These are phyloP conservation scores for Physocephala rufipes DNA, from an alignment of 2,888 invertebrate genomes.

Conservation along the genomic window DNA sequence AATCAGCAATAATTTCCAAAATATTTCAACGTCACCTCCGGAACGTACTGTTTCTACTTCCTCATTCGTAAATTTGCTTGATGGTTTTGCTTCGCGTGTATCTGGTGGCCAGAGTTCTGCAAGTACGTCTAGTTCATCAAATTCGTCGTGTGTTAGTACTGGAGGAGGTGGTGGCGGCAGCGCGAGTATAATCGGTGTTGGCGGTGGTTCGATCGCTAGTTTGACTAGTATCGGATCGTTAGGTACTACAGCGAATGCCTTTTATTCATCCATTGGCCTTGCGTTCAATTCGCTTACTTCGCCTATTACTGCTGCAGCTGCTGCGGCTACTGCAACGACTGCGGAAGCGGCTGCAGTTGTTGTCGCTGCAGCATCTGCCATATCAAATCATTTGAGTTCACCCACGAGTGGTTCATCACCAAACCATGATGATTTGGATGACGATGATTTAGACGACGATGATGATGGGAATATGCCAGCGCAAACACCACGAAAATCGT, in stretches of 20 bases:
- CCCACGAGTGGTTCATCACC: constrained; percentile 61
- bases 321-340: constrained; percentile 59
- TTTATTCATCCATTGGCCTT: constrained; percentile 60
- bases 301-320: constrained; percentile 60
- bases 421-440: constrained; percentile 49
- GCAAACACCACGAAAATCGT: constrained; percentile 68
- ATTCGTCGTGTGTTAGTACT: constrained; percentile 44
- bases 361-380: constrained; percentile 59
- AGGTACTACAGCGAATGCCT: constrained; percentile 60
- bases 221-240: constrained; percentile 58
- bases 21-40: constrained; percentile 44
- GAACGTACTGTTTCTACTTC: constrained; percentile 47
- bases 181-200: constrained; percentile 30
- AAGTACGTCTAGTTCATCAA: constrained; percentile 58
- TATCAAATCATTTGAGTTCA: constrained; percentile 60
- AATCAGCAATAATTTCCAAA: constrained; percentile 5
- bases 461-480: constrained; percentile 55
- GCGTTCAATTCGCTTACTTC: constrained; percentile 60
- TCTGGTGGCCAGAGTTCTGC: constrained; percentile 56
- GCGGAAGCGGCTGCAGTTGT: constrained; percentile 56
- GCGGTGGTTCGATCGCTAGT: constrained; percentile 52
- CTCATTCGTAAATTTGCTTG: constrained; percentile 60
- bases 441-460: constrained; percentile 55
- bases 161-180: constrained; percentile 42
- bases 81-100: constrained; percentile 60